These are phyloP conservation scores for Montipora cactus DNA, from an alignment of 64 coral and sea anemone genomes.

Conservation along the genomic window DNA sequence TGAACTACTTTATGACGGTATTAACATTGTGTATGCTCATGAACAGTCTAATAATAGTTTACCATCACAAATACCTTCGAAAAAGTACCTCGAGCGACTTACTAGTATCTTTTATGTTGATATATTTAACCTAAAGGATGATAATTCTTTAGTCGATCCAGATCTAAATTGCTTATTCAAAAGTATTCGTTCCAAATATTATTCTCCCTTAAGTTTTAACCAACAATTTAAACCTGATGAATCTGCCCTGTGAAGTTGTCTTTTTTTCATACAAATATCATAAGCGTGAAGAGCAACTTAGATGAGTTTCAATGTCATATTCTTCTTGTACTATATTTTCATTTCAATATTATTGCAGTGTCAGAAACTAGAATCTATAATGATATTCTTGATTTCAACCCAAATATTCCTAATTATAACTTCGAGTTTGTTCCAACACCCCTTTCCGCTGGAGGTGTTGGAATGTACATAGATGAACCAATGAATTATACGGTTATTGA, in stretches of 20 bases:
- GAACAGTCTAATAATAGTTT: slow-evolving; percentile 22
- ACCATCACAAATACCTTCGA: background rate
- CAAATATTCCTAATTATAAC: background rate
- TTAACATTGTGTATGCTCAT: background rate
- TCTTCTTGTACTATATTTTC: background rate
- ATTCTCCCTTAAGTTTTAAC: background rate
- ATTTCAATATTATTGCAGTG: slow-evolving; percentile 16
- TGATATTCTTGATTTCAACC: background rate
- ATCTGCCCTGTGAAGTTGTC: background rate
- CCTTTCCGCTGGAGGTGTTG: background rate
- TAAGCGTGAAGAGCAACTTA: background rate
- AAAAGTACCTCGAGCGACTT: slow-evolving; percentile 3
- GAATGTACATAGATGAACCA: background rate
- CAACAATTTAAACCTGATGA: background rate
- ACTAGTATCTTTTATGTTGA: slow-evolving; percentile 4
- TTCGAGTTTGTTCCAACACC: slow-evolving; percentile 2
- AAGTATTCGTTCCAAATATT: background rate
- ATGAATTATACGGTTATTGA: background rate
- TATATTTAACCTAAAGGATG: slow-evolving; percentile 15
- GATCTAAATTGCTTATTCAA: background rate
- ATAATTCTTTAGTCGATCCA: background rate
- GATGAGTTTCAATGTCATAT: background rate
- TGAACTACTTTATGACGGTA: slow-evolving; percentile 13
- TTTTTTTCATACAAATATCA: background rate
- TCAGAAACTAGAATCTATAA: slow-evolving; percentile 13